Percentiles rank a stretch among this genome's conserved stretches.
phyloP scores from a whole-genome alignment of 2,797 vertebrate genomes.

The Poeciliopsis infans region DNA sequence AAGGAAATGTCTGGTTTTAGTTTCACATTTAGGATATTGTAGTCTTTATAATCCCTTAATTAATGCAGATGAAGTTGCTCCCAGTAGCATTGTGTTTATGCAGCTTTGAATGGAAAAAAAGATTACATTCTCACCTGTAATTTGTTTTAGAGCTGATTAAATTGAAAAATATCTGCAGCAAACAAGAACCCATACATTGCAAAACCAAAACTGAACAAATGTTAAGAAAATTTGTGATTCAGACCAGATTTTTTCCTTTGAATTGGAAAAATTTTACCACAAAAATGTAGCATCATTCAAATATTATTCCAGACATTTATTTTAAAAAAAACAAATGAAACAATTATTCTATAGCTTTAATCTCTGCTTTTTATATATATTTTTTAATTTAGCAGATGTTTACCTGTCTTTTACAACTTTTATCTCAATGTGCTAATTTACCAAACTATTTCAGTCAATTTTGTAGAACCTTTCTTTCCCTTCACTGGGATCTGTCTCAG shows the following conservation, averaged over 20 bases:
- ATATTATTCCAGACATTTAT: not conserved
- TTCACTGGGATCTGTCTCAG: constrained; percentile 28
- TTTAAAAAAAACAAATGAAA: not conserved
- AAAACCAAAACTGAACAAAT: not conserved
- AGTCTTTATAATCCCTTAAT: not conserved
- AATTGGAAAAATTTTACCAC: not conserved
- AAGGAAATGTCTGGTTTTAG: not conserved
- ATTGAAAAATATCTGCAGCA: not conserved
- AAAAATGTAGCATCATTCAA: not conserved
- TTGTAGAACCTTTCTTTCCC: constrained; percentile 20
- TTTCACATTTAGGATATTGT: not conserved
- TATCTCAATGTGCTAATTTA: not conserved
- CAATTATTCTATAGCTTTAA: constrained; percentile 22
- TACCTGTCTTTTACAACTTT: constrained; percentile 24
- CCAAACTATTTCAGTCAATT: not conserved
- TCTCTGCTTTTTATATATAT: constrained; percentile 32
- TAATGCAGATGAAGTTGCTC: constrained; percentile 14
- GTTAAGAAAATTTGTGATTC: not conserved
- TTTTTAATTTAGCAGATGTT: constrained; percentile 14
- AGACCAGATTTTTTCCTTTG: not conserved
- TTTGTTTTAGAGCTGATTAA: not conserved
- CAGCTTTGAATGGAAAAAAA: not conserved
- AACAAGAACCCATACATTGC: not conserved
- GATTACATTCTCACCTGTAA: not conserved
- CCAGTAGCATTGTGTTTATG: constrained; percentile 19